Evolutionary conservation across 2,797 vertebrate genomes (phyloP), one percentile per base, ranked within the genome.

Genomic region (Limosa lapponica): DNA sequence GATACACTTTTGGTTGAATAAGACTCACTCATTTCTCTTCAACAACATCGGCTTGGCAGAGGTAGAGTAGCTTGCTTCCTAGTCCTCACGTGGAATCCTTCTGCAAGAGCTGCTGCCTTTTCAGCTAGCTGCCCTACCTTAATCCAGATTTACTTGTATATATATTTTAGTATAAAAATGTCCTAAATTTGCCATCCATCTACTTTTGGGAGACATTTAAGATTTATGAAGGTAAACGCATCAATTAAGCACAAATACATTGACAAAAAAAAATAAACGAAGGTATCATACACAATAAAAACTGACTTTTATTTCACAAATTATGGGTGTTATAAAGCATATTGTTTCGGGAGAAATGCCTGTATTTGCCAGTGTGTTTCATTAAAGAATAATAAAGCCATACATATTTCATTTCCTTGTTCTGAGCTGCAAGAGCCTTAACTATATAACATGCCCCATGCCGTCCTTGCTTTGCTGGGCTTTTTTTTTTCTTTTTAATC

Each of bases 351-450:
- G 34, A 39, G 80, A 90, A 96, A 65, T 30, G 57, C 17, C 52
- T 87, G 27, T 79, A 75, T 94, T 90, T 95, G 78, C 79, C 91
- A 55, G 28, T 49, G 46, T 80, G 73, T 93, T 95, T 96, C 94
- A 94, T 95, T 96, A 95, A 97, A 96, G 92, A 96, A 93, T 96
- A 93, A 97, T 91, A 94, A 97, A 95, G 72, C 82, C 62, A 89
- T 93, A 84, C 95, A 96, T 95, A 95, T 65, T 97, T 87, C 70
- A 96, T 97, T 93, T 95, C 91, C 91, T 90, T 89, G 44, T 82
- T 84, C 72, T 54, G 67, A 91, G 71, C 79, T 91, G 83, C 87
- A 74, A 75, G 49, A 93, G 54, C 69, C 48, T 64, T 90, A 96
- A 71, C 86, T 64, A 28, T 92, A 92, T 89, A 89, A 95, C 96